Base-by-base conservation (phyloP, 2,113 vertebrate species). In the Lepus americanus region DNA sequence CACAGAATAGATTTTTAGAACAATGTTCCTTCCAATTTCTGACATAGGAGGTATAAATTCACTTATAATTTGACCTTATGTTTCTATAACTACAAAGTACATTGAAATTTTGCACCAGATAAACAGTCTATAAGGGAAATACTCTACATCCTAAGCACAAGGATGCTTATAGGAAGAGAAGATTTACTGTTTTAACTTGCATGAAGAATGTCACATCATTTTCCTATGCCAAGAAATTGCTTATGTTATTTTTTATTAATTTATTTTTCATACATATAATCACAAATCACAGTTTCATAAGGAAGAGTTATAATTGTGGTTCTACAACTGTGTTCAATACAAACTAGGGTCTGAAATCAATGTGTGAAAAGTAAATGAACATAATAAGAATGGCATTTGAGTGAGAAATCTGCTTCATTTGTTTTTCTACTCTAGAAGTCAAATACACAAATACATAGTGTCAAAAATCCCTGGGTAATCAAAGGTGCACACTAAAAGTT, bases 341-440 rank as follows among this genome's bases (percentile, higher is more conserved):
- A 92, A 74, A 89, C 12, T 3, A 44, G 63, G 84, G 69, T 51
- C 44, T 23, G 88, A 92, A 95, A 70, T 79, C 14, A 89, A 83
- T 29, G 88, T 29, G 2, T 70, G 6, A 63, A 80, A 87, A 79
- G 7, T 29, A 69, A 90, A 79, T 33, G n/a, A 80, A 79, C 7
- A 74, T 74, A 44, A 80, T 87, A n/a, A 31, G 31, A 49, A 78
- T 44, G 44, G 44, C 13, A 89, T 85, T n/a, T 95, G 67, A 84
- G 9, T 33, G 25, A 86, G 72, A 92, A 25, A 27, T 1, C 49
- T 36, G 5, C 16, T 87, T 67, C 16, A 31, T 82, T 94, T 94
- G 22, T 74, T 97, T 95, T 90, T 86, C 33, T 88, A 20, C 59
- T 86, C 19, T 84, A 39, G 31, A 91, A 83, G 73, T 87, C 64